Evolutionary conservation across 2,113 vertebrate genomes (phyloP).

Genomic region (Recurvirostra avosetta): DNA sequence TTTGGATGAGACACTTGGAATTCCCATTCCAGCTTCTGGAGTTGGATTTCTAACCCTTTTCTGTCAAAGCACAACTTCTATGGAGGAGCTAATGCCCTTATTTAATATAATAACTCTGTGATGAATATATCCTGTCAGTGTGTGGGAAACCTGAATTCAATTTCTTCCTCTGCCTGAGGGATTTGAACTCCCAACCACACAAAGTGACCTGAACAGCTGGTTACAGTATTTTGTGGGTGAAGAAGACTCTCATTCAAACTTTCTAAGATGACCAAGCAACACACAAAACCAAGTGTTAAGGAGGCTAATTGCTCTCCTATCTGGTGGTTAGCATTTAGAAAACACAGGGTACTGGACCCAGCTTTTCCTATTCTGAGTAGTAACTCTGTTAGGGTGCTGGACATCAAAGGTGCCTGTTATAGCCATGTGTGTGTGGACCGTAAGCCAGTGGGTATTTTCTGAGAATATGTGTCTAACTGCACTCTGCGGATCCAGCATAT

Average conservation of each 20-base stretch:
- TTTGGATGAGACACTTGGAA: not conserved
- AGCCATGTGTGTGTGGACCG: not conserved
- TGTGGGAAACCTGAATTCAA: constrained; percentile 57
- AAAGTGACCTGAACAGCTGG: constrained; percentile 25
- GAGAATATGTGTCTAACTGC: too few relatives aligned
- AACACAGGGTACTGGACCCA: not conserved
- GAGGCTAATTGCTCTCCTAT: not conserved
- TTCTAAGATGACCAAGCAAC: not conserved
- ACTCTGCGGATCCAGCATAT: not conserved
- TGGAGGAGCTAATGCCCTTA: constrained; percentile 28
- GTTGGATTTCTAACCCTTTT: not conserved
- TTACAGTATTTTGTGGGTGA: not conserved
- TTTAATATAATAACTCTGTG: constrained; percentile 4
- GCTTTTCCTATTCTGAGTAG: not conserved
- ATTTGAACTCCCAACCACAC: constrained; percentile 54
- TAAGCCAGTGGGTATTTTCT: not conserved
- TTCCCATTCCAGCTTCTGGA: not conserved
- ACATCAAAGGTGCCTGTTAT: not conserved
- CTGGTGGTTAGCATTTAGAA: not conserved
- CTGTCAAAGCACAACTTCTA: not conserved
- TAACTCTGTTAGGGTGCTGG: not conserved
- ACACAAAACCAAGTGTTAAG: fast-evolving
- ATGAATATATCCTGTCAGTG: constrained; percentile 50
- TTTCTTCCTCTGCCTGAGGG: constrained; percentile 25
- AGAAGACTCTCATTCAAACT: not conserved